A percentile compares a stretch with the other conserved stretches of the same genome.
These are phyloP conservation scores for Andrena minutula DNA, from an alignment of 2,888 invertebrate genomes.

Conservation along the genomic window DNA sequence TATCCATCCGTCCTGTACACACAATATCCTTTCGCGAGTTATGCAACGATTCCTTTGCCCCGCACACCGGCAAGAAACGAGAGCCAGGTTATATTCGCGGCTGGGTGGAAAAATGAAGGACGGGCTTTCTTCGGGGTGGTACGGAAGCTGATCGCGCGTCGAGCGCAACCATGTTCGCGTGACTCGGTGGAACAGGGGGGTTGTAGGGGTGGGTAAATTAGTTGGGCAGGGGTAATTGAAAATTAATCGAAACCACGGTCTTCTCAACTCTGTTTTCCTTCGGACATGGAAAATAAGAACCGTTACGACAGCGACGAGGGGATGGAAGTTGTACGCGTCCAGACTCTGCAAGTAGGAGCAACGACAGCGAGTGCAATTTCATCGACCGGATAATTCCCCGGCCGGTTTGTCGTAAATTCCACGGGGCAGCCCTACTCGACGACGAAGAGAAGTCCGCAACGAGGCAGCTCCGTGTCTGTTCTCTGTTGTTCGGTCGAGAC, in stretches of 20 bases:
- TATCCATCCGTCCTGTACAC: conserved; percentile 27
- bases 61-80: conserved; percentile 5
- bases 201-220: conserved; percentile 41
- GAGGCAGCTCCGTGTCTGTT: neutral
- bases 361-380: conserved; percentile 41
- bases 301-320: neutral
- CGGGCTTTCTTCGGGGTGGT: conserved; percentile 41
- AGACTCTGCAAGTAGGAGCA: neutral
- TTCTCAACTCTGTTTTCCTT: conserved; percentile 14
- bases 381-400: conserved; percentile 48
- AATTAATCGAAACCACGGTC: conserved; percentile 59
- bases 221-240: conserved; percentile 60
- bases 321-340: too few relatives aligned
- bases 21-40: conserved; percentile 44
- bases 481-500: neutral
- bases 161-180: conserved; percentile 65
- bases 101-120: neutral
- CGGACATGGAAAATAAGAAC: conserved; percentile 31
- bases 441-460: neutral
- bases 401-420: conserved; percentile 36
- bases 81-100: too few relatives aligned
- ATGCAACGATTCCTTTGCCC: conserved; percentile 41
- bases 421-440: conserved; percentile 23
- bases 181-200: conserved; percentile 59
- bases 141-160: conserved; percentile 63